Evolutionary conservation across 2,888 invertebrate species (phyloP).

Genomic region (Bugula neritina): DNA sequence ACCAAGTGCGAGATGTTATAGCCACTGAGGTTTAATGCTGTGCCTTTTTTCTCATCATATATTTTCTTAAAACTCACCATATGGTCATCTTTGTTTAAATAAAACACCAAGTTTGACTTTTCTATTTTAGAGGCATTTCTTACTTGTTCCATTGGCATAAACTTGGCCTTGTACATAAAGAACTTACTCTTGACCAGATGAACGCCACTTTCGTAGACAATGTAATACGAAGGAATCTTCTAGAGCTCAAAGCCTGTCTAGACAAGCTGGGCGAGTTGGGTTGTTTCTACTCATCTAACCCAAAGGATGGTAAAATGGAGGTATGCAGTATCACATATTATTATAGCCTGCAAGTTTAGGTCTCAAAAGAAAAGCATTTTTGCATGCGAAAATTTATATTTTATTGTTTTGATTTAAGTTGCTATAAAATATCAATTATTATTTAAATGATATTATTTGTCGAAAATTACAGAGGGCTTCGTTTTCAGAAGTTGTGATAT

Average conservation of each 20-base stretch:
- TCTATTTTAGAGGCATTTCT: background rate
- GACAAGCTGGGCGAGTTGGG: background rate
- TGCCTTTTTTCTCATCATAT: background rate
- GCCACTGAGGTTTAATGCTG: no score
- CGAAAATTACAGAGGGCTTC: no score
- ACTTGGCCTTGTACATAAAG: background rate
- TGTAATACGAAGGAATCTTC: background rate
- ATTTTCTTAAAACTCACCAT: background rate
- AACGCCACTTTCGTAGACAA: background rate
- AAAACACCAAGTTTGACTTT: background rate
- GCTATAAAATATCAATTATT: no score
- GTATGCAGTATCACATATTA: no score
- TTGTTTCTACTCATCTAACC: background rate
- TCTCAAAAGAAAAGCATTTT: no score
- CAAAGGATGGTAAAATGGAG: no score
- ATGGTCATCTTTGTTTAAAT: background rate
- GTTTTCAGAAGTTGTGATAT: no score
- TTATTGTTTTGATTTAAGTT: no score
- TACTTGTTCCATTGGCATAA: conserved; percentile 4
- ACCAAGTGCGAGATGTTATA: no score
- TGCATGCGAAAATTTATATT: no score
- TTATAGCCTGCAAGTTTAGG: no score
- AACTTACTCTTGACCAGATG: background rate
- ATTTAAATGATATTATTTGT: no score
- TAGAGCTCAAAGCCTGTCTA: background rate